Percentiles rank a stretch among this genome's conserved stretches.
These are phyloP conservation scores for Sparidentex hasta DNA, from an alignment of 2,797 vertebrate genomes.

Conservation along the genomic window DNA sequence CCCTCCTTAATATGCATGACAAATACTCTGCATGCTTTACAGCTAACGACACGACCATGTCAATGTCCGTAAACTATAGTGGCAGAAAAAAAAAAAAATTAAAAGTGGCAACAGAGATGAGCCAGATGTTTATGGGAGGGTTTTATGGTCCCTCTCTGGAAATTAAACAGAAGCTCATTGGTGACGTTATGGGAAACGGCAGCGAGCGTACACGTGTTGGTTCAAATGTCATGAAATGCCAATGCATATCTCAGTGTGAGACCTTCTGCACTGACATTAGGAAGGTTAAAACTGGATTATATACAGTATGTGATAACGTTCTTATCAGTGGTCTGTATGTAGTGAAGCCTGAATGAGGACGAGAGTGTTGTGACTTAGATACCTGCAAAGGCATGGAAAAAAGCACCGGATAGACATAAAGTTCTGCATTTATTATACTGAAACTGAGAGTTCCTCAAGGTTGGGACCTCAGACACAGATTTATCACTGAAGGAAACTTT, in stretches of 20 bases:
- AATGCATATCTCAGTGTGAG: not conserved
- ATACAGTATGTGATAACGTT: not conserved
- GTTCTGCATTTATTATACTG: not conserved
- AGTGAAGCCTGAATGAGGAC: not conserved
- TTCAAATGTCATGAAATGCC: constrained; percentile 3
- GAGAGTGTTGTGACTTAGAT: not conserved
- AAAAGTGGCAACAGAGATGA: not conserved
- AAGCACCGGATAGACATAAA: not conserved
- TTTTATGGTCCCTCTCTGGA: constrained; percentile 1
- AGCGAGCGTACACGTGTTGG: not conserved
- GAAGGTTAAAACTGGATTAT: constrained; percentile 1
- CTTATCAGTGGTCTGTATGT: not conserved
- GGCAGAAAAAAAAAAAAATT: constrained; percentile 19
- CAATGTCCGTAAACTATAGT: not conserved
- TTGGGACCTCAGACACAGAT: not conserved
- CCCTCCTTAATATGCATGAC: constrained; percentile 4
- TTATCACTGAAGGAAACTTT: not conserved
- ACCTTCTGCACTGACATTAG: not conserved
- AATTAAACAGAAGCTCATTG: constrained; percentile 18
- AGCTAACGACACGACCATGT: constrained; percentile 8
- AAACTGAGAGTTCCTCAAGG: constrained; percentile 8
- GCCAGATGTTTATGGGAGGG: constrained; percentile 11
- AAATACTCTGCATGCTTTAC: constrained; percentile 12
- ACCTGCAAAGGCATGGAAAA: not conserved
- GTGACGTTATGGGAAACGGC: not conserved